Conservation (phyloP, 2,888 invertebrate species). For the Protodeltote pygarga region DNA sequence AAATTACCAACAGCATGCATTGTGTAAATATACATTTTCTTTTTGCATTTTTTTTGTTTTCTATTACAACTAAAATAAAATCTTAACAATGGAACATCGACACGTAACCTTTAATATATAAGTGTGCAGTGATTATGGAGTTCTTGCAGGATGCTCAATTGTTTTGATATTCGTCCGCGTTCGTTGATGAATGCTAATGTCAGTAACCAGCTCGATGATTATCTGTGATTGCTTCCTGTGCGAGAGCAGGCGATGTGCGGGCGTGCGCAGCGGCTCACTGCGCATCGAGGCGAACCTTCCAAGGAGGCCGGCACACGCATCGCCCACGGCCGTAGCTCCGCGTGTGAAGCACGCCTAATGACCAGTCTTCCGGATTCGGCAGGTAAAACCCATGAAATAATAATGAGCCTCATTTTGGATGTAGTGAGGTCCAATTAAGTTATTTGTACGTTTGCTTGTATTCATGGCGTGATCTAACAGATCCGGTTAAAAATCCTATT, state of each 20-base stretch:
- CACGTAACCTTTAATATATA: slow-evolving; percentile 26
- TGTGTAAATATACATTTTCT: no score
- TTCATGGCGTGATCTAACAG: not conserved
- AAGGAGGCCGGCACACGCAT: slow-evolving; percentile 34
- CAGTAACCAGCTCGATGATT: slow-evolving; percentile 59
- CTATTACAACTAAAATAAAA: slow-evolving; percentile 11
- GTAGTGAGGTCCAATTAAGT: slow-evolving; percentile 27
- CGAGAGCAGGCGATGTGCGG: slow-evolving; percentile 27
- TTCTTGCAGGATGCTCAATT: slow-evolving; percentile 48
- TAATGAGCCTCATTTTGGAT: slow-evolving; percentile 29
- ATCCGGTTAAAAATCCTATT: no score
- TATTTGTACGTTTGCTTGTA: slow-evolving; percentile 15
- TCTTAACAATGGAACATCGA: slow-evolving; percentile 10
- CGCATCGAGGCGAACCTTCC: slow-evolving; percentile 49
- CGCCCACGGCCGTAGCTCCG: slow-evolving; percentile 36
- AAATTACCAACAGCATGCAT: no score
- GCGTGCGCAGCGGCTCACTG: slow-evolving; percentile 29
- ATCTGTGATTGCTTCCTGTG: slow-evolving; percentile 65
- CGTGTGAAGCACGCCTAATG: slow-evolving; percentile 42
- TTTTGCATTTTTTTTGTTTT: slow-evolving; percentile 2
- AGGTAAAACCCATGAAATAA: slow-evolving; percentile 42
- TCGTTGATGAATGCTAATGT: slow-evolving; percentile 56
- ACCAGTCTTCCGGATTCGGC: slow-evolving; percentile 50
- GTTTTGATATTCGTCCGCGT: slow-evolving; percentile 42
- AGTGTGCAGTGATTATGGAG: slow-evolving; percentile 28